phyloP scores from a whole-genome alignment of 2,888 invertebrate species.

The Thera britannica region DNA sequence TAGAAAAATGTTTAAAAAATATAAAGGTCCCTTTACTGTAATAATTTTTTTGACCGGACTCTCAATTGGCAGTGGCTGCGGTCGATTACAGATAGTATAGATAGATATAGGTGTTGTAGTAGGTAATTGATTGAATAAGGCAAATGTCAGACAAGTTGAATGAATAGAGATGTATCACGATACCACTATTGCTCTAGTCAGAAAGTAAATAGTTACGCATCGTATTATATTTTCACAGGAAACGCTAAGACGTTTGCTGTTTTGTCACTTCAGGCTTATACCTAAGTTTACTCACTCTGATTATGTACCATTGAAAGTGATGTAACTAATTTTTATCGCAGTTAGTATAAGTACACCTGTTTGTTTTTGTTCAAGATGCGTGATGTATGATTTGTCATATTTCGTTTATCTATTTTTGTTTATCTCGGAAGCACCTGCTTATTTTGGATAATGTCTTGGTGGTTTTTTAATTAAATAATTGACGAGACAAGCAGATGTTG shows the following conservation, averaged over 20 bases:
- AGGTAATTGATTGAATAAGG: conserved; percentile 24
- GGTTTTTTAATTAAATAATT: no score
- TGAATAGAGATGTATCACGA: conserved; percentile 27
- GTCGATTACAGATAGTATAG: no score
- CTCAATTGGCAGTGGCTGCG: background rate
- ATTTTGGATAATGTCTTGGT: background rate
- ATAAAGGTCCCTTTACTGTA: no score
- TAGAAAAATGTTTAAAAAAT: background rate
- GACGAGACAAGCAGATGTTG: no score
- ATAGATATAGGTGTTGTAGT: no score
- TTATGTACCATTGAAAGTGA: conserved; percentile 63
- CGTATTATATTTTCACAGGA: conserved; percentile 52
- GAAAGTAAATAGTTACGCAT: conserved; percentile 60
- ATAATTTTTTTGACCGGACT: background rate
- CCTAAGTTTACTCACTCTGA: conserved; percentile 63
- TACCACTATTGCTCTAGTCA: conserved; percentile 50
- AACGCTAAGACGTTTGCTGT: conserved; percentile 58
- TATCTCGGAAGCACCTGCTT: background rate
- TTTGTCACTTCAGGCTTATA: conserved; percentile 57
- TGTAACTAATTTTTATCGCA: conserved; percentile 59
- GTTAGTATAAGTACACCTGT: conserved; percentile 17
- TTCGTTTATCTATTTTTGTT: conserved; percentile 10
- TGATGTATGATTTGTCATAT: conserved; percentile 35
- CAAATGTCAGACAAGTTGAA: conserved; percentile 25
- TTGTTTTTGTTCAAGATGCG: conserved; percentile 8